Percentiles rank a stretch among this genome's conserved stretches.
These are phyloP conservation scores for Rallus limicola DNA, from an alignment of 2,113 vertebrate genomes.

Conservation along the genomic window DNA sequence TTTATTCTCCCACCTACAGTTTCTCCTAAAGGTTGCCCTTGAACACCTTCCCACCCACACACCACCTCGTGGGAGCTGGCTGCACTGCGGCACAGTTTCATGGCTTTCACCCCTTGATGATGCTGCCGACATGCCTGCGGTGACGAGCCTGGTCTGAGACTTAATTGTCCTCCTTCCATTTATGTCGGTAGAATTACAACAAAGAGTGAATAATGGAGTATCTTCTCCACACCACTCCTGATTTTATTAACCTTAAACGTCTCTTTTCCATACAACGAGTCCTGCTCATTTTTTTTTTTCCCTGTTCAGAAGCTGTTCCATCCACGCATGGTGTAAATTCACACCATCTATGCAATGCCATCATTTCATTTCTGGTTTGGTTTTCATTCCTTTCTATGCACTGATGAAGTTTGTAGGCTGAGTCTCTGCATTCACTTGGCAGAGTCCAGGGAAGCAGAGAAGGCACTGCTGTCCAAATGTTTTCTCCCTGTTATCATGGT, in stretches of 20 bases:
- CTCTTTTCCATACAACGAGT: neutral
- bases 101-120: neutral
- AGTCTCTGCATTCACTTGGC: neutral
- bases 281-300: neutral
- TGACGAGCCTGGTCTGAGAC: neutral
- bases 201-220: neutral
- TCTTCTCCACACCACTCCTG: neutral
- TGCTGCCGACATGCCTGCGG: neutral
- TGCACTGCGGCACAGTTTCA: neutral
- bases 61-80: neutral
- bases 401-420: neutral
- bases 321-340: neutral
- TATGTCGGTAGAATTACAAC: neutral
- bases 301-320: neutral
- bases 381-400: neutral
- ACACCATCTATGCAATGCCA: neutral
- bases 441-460: neutral
- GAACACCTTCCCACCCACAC: neutral
- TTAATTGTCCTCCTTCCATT: neutral
- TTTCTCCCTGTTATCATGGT: neutral
- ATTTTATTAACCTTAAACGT: neutral
- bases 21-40: neutral
- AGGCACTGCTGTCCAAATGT: neutral
- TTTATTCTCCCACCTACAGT: neutral
- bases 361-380: neutral